Base-by-base conservation (phyloP, 2,888 invertebrate species). In the Lacanobia wlatinum region DNA sequence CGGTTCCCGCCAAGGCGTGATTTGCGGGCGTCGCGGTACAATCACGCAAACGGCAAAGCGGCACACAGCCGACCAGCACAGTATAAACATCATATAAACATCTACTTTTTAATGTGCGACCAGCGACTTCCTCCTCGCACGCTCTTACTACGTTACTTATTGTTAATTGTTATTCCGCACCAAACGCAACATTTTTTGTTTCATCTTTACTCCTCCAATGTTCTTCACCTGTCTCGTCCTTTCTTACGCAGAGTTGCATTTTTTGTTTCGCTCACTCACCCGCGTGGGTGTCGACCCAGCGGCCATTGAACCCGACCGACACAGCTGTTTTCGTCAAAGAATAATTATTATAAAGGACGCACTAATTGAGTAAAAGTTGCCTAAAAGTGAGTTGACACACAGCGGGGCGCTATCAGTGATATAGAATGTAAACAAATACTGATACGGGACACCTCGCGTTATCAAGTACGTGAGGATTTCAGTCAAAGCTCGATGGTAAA, bases 251-350 rank as follows among this genome's bases (percentile, higher is more conserved):
- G 52, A 59, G 73, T 64, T 62, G 76, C 82, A 84, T 85, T 23
- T 76, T 72, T 73, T 59, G 67, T 90, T 87, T 87, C 87, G 63
- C 83, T 90, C 87, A 34, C 82, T 76, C 87, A 72, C 38, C 70
- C 74, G 88, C 87, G 90, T 92, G 90, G 91, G 92, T 91, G 90
- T 88, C 72, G 84, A 85, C 85, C 86, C 90, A 87, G 84, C 90
- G 93, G 92, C 81, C 93, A 89, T 76, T 91, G 93, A 94, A 92
- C 94, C 85, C 87, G 75, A 80, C 76, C 55, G 84, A 75, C 84
- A 89, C 93, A 92, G 94, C 92, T 93, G 93, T 92, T 92, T 92
- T 89, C 73, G 86, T 88, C 87, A 89, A 87, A 89, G 85, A 88
- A 87, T 87, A 87, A 87, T 58, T 58, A 53, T 86, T 83, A 84